phyloP scores from a whole-genome alignment of 2,888 invertebrate genomes.

The Litoditis marina region DNA sequence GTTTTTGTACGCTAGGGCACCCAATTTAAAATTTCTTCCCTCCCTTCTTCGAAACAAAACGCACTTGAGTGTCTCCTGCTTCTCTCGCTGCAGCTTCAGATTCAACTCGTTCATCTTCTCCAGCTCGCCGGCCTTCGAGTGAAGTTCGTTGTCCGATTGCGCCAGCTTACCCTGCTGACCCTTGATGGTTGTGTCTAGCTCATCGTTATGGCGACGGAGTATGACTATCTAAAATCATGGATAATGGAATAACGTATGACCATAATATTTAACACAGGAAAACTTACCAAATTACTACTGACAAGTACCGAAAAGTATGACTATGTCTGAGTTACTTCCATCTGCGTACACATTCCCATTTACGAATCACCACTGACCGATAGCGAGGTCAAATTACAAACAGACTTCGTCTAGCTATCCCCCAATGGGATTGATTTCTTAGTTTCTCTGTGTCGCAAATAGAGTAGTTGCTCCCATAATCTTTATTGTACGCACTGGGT shows the following conservation, averaged over 20 bases:
- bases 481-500: not conserved
- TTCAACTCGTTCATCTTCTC: constrained; percentile 57
- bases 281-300: too few species aligned
- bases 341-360: not conserved
- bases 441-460: too few species aligned
- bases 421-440: too few species aligned
- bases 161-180: constrained; percentile 54
- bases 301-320: too few species aligned
- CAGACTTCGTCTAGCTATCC: too few species aligned
- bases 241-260: too few species aligned
- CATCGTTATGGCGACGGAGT: constrained; percentile 59
- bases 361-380: too few species aligned
- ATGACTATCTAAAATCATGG: constrained; percentile 42
- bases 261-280: too few species aligned
- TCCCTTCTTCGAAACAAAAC: constrained; percentile 56
- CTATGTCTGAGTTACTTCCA: not conserved
- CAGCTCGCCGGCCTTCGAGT: constrained; percentile 50
- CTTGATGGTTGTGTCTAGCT: constrained; percentile 59
- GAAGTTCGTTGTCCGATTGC: constrained; percentile 57
- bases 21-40: too few species aligned
- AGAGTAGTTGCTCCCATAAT: too few species aligned
- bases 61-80: constrained; percentile 57
- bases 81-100: constrained; percentile 56
- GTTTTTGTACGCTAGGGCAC: too few species aligned
- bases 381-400: too few species aligned